A percentile compares a stretch with the other conserved stretches of the same genome.
Evolutionary conservation across 2,888 invertebrate genomes (phyloP).

Genomic region (Plemyria rubiginata): DNA sequence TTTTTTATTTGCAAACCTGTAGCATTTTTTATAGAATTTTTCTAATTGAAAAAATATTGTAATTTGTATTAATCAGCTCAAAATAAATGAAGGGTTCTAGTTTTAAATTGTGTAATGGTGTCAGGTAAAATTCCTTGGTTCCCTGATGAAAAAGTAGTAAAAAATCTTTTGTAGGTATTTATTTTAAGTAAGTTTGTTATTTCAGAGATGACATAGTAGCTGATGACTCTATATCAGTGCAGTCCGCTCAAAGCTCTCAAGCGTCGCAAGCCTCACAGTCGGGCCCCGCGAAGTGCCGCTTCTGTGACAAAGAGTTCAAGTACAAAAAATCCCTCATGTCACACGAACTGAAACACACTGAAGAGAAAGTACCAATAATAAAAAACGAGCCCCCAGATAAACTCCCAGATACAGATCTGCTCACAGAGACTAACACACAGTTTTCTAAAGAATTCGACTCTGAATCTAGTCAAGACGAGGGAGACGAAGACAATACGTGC

Average conservation of each 20-base stretch:
- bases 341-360: constrained; percentile 53
- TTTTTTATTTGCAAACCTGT: constrained; percentile 2
- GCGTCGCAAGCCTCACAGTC: constrained; percentile 42
- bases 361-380: constrained; percentile 47
- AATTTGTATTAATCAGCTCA: not conserved
- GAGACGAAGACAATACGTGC: constrained; percentile 74
- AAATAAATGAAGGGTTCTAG: not conserved
- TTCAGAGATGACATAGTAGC: constrained; percentile 60
- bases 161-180: not conserved
- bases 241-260: constrained; percentile 54
- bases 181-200: constrained; percentile 35
- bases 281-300: constrained; percentile 57
- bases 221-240: constrained; percentile 61
- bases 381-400: constrained; percentile 66
- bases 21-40: too few species aligned
- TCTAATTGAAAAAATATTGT: too few species aligned
- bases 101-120: not conserved
- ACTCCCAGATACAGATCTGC: constrained; percentile 46
- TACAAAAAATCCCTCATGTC: constrained; percentile 69
- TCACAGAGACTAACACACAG: constrained; percentile 49
- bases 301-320: constrained; percentile 72
- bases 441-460: constrained; percentile 56
- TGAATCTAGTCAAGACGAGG: constrained; percentile 74
- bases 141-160: not conserved
- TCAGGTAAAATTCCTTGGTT: too few species aligned